These are phyloP conservation scores for Galeopsomyia nigrocyanea DNA, from an alignment of 2,888 invertebrate species.

Conservation along the genomic window DNA sequence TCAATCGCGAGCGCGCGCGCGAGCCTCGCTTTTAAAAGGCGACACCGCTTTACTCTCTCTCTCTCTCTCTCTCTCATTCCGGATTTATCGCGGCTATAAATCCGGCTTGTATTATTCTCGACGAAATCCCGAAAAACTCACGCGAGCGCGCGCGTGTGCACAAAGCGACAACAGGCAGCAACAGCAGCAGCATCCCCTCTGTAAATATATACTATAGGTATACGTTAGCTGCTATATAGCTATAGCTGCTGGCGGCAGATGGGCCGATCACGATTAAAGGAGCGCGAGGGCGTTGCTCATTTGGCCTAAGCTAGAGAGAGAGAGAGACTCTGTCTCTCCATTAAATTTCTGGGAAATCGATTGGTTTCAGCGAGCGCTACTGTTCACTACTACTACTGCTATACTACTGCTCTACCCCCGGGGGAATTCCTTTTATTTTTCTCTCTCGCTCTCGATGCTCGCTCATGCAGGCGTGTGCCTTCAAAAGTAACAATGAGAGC, in stretches of 20 bases:
- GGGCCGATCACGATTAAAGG: slow-evolving; percentile 61
- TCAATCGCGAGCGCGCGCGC: background rate
- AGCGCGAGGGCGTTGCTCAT: slow-evolving; percentile 64
- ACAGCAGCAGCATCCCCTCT: slow-evolving; percentile 59
- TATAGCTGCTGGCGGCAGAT: slow-evolving; percentile 54
- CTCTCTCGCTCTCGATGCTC: slow-evolving; percentile 3
- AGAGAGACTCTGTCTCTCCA: background rate
- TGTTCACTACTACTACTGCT: background rate
- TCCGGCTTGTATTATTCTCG: too few relatives aligned
- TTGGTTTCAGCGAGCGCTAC: slow-evolving; percentile 45
- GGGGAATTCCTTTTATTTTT: slow-evolving; percentile 11
- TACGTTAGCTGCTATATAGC: slow-evolving; percentile 44
- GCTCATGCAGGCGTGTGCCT: background rate
- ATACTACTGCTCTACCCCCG: background rate
- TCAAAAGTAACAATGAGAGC: slow-evolving; percentile 38
- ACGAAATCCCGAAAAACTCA: too few relatives aligned
- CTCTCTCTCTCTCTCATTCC: background rate
- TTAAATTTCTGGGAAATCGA: slow-evolving; percentile 58
- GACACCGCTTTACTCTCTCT: too few relatives aligned
- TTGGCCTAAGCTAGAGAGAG: slow-evolving; percentile 49
- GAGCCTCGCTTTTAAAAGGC: slow-evolving; percentile 1
- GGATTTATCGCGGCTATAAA: slow-evolving; percentile 39
- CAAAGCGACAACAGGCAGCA: slow-evolving; percentile 46
- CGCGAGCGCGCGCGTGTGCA: slow-evolving; percentile 30
- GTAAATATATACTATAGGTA: background rate